These are phyloP conservation scores for Lycopodina hypogea DNA, from an alignment of 37 sponge, comb jelly and placozoan genomes.

Conservation along the genomic window DNA sequence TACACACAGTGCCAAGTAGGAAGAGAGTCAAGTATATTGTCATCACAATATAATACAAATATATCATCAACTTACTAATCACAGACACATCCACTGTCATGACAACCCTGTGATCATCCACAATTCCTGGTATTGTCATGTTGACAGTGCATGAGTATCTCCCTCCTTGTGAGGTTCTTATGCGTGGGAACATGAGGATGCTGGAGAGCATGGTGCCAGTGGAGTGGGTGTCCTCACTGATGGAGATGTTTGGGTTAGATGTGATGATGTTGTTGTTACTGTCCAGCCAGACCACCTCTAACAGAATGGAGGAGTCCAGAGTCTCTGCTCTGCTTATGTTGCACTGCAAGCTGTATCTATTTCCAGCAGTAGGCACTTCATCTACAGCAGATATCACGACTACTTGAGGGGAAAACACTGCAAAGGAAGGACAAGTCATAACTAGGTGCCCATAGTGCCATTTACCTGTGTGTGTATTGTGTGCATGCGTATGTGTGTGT, in stretches of 20 bases:
- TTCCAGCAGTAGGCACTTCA: conserved; percentile 3
- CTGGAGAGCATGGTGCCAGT: neutral
- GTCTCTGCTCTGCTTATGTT: neutral
- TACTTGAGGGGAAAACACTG: conserved; percentile 4
- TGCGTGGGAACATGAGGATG: neutral
- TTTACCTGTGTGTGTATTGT: neutral
- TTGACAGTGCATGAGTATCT: neutral
- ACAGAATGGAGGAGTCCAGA: neutral
- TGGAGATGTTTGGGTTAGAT: neutral
- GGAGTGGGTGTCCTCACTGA: neutral
- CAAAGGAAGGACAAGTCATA: neutral
- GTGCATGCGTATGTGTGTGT: too few species aligned
- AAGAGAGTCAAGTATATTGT: too few species aligned
- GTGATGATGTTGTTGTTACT: neutral
- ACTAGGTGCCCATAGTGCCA: too few species aligned
- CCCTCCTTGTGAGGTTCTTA: conserved; percentile 17
- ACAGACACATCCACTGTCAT: neutral
- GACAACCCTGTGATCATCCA: neutral
- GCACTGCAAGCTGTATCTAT: neutral
- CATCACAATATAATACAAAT: too few species aligned
- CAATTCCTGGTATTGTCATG: conserved; percentile 7
- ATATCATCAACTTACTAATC: conserved; percentile 4
- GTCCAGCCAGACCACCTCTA: conserved; percentile 6
- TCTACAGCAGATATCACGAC: neutral
- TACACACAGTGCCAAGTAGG: neutral